Evolutionary conservation across 1,140 invertebrate genomes (phyloP), one percentile per base, ranked within the genome.

Genomic region (Heliconius hewitsoni): DNA sequence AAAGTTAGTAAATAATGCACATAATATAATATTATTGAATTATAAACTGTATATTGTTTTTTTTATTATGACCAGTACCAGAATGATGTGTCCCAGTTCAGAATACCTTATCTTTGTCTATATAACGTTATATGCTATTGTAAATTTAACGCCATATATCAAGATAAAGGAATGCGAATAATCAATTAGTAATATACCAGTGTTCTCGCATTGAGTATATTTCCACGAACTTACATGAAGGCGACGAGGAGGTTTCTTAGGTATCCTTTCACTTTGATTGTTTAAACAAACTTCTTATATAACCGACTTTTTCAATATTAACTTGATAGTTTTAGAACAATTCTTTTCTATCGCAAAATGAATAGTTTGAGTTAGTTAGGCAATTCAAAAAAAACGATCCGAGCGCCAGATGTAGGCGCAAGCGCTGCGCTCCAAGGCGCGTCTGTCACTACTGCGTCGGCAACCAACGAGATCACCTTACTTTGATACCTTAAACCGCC

Each of bases 341-440:
- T 71, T 34, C 18, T 80, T 77, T 78, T 23, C 37, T 85, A 90
- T 87, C 84, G 86, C 83, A 79, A 78, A 77, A 74, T 77, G 72
- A 74, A 23, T 74, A 42, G 9, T 11, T 46, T 37, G 52, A 50
- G 16, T 71, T 72, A 37, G 37, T 27, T 73, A 52, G 79, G 76
- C 71, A 76, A 16, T 80, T 81, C 74, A 57, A 74, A 84, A 81
- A 52, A 71, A 80, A 73, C 81, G 75, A 74, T 74, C 55, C 78
- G 78, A 76, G 74, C 81, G 86, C 70, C 76, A 72, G 50, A 78
- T 66, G 66, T 60, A 74, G 74, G 86, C 90, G 90, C 91, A 91
- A 89, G 90, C 91, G 91, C 89, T 82, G 86, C 88, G 89, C 87
- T 87, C 88, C 75, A 84, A 85, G 83, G 87, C 91, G 86, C 87